Evolutionary conservation across 2,113 vertebrate genomes (phyloP), one percentile per base, ranked within the genome.

Genomic region (Actenoides hombroni): DNA sequence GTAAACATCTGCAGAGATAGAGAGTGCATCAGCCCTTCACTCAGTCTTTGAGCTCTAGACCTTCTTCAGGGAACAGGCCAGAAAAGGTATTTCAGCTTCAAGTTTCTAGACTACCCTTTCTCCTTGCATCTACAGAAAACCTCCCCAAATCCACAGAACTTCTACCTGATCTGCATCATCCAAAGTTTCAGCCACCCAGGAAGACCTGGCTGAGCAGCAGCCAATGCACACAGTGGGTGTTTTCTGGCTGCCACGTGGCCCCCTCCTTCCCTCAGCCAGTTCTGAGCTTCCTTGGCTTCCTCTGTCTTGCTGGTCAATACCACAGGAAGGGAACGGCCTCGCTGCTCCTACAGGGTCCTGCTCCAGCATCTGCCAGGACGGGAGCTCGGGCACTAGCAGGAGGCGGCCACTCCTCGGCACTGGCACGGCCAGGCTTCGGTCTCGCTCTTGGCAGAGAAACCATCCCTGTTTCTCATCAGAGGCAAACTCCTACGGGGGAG

Each of bases 331-430:
- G 40, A 53, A 67, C 0, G 4, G 51, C 33, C 70, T 49, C 4
- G 0, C 16, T 78, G 46, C 25, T 59, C 37, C 44, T 31, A 16
- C 28, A 57, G 33, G n/a, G 26, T 29, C 37, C 53, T 12, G 1
- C 48, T 80, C 68, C 3, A 4, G 13, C 2, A 3, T 42, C 73
- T 69, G 77, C 74, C 11, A 6, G 64, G 69, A 40, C 0, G 0
- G 54, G 65, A 85, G 53, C 80, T 53, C 33, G 31, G 67, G 5
- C 51, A 20, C 12, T 23, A n/a, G 44, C 67, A 44, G 23, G 42
- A 65, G 44, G 69, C 81, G 54, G 37, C 44, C 16, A 16, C 37
- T 75, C 65, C 79, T 53, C 6, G 2, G 57, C 3, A 1, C 23
- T 18, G 69, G 24, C 54, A 70, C 42, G 28, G 80, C 39, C 59